Base-by-base conservation (phyloP, 2,888 invertebrate species). In the Zygogramma bicolorata region DNA sequence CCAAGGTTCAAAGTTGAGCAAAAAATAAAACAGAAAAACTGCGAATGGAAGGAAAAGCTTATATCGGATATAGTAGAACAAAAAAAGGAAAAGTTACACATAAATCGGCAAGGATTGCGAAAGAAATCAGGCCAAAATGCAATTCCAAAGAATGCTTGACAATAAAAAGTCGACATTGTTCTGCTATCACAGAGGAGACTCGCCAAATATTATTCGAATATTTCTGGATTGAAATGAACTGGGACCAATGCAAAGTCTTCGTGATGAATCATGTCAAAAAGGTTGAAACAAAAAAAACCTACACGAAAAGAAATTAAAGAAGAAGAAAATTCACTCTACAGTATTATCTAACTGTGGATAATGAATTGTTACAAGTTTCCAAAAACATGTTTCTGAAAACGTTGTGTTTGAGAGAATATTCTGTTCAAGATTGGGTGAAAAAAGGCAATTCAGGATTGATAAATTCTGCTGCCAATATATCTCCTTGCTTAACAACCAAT, bases 21-120 rank as follows among this genome's bases (percentile, higher is more conserved):
- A 27, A 49, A 40, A 60, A 29, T 29, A 46, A 31, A 66, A 70
- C 29, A 15, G 60, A 69, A 18, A 57, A 40, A 63, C 10, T 46
- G 20, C 60, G 57, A 68, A 63, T 63, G 62, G 60, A 29, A 22
- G 59, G 67, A n/a, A 27, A 67, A 40, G n/a, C 20, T 8, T 59
- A 67, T 38, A 15, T 42, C 18, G 42, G 67, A 7, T 58, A 59
- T 29, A 67, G 22, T 42, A 46, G 29, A 13, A 38, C 40, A 27
- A 67, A 42, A 46, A 27, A 42, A 42, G 67, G 59, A 29, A 59
- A 40, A 13, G 59, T 67, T 42, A 42, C 40, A 31, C 67, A 67
- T 18, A 15, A 59, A 22, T 29, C 20, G 42, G 27, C 27, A 38
- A 67, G 67, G 13, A 59, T 6, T 40, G 59, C 38, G 42, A 25